These are phyloP conservation scores for Mimumesa dahlbomi DNA, from an alignment of 2,888 invertebrate genomes.

Conservation along the genomic window DNA sequence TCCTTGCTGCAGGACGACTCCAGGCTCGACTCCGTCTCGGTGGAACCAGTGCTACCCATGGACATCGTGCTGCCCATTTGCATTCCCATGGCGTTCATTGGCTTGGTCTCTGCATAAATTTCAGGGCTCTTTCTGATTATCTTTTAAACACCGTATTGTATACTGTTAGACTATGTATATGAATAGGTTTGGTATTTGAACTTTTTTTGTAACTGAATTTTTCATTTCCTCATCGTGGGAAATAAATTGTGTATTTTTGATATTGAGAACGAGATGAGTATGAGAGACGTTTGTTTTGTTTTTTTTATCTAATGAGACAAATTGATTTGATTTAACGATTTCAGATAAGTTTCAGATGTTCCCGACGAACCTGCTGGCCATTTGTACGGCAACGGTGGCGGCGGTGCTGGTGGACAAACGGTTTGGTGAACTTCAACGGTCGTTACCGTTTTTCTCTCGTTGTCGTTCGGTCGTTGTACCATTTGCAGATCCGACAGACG, in stretches of 20 bases:
- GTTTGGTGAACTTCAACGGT: constrained; percentile 88
- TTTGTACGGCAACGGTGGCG: constrained; percentile 76
- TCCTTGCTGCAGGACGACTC: constrained; percentile 78
- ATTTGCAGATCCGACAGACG: constrained; percentile 63
- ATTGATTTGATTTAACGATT: too few species aligned
- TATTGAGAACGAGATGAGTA: too few species aligned
- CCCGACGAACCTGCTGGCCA: constrained; percentile 74
- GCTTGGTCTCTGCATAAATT: constrained; percentile 70
- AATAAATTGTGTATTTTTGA: too few species aligned
- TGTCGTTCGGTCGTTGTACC: constrained; percentile 78
- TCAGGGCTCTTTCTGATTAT: background rate
- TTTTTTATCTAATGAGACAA: background rate
- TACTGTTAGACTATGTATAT: too few species aligned
- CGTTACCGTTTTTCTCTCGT: constrained; percentile 84
- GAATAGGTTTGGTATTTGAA: too few species aligned
- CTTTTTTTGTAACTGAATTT: too few species aligned
- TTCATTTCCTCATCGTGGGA: too few species aligned
- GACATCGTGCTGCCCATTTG: constrained; percentile 79
- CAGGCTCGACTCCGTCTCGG: constrained; percentile 77
- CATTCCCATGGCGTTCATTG: constrained; percentile 78
- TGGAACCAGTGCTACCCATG: constrained; percentile 79
- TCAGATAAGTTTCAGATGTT: background rate
- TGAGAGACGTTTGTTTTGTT: background rate
- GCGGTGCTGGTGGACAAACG: constrained; percentile 76
- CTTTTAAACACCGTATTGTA: too few species aligned